Conservation (phyloP, 2,888 invertebrate species). For the Unio pictorum region DNA sequence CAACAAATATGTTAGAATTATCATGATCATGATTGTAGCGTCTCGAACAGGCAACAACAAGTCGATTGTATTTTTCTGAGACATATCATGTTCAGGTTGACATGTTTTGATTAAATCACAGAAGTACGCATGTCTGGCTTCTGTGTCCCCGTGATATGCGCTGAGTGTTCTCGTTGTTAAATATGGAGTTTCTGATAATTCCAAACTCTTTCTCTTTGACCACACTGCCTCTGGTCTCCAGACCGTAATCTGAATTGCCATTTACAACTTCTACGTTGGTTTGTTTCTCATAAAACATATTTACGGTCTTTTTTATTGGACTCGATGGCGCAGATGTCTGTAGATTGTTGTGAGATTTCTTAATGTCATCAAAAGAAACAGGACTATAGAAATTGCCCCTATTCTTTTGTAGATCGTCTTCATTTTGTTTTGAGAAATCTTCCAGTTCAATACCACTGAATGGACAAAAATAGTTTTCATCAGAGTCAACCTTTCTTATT, state of each 20-base stretch:
- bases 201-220: constrained; percentile 3
- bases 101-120: background rate
- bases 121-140: constrained; percentile 5
- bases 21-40: no score
- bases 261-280: background rate
- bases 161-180: background rate
- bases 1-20: no score
- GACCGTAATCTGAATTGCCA: background rate
- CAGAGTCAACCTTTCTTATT: constrained; percentile 24
- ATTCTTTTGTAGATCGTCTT: constrained; percentile 9
- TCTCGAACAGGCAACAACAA: no score
- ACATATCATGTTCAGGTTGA: no score
- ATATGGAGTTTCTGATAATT: constrained; percentile 1
- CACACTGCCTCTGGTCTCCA: background rate
- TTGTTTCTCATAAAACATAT: background rate
- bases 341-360: background rate
- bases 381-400: constrained; percentile 16
- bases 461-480: constrained; percentile 35
- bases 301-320: background rate
- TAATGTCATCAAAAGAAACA: constrained; percentile 55
- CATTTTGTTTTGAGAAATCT: constrained; percentile 30
- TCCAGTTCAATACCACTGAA: constrained; percentile 44
- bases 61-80: no score
- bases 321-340: background rate
- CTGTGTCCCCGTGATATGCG: background rate